Evolutionary conservation across 2,113 vertebrate species (phyloP).

Genomic region (Lepisosteus oculatus): DNA sequence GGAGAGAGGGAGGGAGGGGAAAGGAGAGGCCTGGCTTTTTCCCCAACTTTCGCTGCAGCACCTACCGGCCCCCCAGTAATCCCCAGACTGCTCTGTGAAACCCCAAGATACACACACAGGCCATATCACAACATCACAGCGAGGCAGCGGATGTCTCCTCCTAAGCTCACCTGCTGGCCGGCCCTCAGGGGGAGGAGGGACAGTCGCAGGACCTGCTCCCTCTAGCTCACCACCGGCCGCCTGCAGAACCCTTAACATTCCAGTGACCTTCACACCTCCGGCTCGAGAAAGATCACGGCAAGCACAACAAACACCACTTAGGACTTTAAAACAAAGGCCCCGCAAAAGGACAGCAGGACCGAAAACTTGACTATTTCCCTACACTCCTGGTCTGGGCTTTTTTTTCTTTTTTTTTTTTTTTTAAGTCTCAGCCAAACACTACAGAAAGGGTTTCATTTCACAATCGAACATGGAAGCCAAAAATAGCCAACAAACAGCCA

Average conservation of each 20-base stretch:
- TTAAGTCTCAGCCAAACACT: no score
- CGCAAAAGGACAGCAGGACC: no score
- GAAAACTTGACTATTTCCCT: no score
- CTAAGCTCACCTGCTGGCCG: slow-evolving; percentile 36
- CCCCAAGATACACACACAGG: not conserved
- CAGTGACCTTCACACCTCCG: slow-evolving; percentile 66
- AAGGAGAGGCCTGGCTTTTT: slow-evolving; percentile 53
- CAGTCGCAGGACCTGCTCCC: slow-evolving; percentile 15
- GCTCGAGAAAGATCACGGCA: slow-evolving; percentile 11
- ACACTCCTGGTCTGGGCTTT: no score
- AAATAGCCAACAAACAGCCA: no score
- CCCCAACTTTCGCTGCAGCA: slow-evolving; percentile 57
- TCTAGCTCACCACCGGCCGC: slow-evolving; percentile 25
- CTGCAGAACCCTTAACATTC: slow-evolving; percentile 63
- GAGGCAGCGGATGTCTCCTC: not conserved
- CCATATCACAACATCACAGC: not conserved
- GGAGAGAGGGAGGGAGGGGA: slow-evolving; percentile 27
- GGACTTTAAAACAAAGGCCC: no score
- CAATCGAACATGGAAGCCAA: no score
- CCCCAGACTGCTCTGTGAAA: not conserved
- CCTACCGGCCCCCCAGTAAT: slow-evolving; percentile 40
- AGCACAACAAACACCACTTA: no score
- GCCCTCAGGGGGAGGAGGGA: slow-evolving; percentile 53
- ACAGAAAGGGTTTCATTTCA: no score
- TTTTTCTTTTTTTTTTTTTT: no score